Percentiles rank a stretch among this genome's conserved stretches.
Conservation (phyloP, 2,797 vertebrate genomes). For the Enteromius fasciolatus region DNA sequence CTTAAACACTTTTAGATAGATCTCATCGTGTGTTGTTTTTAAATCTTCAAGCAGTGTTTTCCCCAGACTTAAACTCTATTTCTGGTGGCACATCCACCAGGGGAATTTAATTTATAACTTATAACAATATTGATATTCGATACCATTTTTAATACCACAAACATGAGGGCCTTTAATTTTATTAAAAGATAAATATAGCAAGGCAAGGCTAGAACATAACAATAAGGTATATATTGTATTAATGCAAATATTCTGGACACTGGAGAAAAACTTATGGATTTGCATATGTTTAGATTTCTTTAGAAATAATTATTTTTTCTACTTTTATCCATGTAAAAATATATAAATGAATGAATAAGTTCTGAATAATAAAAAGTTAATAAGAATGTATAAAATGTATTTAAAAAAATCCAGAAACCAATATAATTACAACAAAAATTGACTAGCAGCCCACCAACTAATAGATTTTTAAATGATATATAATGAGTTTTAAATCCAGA, state of each 20-base stretch:
- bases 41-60: background rate
- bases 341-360: background rate
- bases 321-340: background rate
- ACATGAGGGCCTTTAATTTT: too few relatives aligned
- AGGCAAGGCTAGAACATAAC: background rate
- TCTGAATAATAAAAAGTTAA: background rate
- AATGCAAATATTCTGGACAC: background rate
- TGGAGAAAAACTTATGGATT: background rate
- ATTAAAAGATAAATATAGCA: background rate
- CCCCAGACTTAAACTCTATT: background rate
- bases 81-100: background rate
- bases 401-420: too few relatives aligned
- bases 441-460: too few relatives aligned
- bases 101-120: too few relatives aligned
- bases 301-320: background rate
- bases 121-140: too few relatives aligned
- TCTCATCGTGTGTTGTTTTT: background rate
- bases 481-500: background rate
- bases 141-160: too few relatives aligned
- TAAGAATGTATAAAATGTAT: too few relatives aligned
- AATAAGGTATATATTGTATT: background rate
- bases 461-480: too few relatives aligned
- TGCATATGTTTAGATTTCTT: background rate
- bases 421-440: too few relatives aligned
- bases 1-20: background rate